Evolutionary conservation across 2,888 invertebrate genomes (phyloP).

Genomic region (Neuroscelio doddi): DNA sequence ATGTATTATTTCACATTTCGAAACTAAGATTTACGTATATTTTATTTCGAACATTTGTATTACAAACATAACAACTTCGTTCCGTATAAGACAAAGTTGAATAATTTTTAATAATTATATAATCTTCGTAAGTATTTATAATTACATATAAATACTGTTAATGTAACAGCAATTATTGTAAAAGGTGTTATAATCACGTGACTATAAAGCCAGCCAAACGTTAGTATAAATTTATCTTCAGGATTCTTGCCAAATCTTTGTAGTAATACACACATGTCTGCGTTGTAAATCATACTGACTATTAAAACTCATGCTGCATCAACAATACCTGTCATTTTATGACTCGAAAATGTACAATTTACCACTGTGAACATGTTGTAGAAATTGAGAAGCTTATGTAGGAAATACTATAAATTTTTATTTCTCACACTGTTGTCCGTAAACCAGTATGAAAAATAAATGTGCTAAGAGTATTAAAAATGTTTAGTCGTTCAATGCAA

Average conservation of each 20-base stretch:
- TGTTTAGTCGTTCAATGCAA: no score
- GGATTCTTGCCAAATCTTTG: constrained; percentile 46
- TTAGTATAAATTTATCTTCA: constrained; percentile 45
- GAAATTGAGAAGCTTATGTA: constrained; percentile 11
- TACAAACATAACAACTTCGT: no score
- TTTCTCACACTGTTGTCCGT: no score
- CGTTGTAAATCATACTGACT: constrained; percentile 46
- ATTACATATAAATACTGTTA: constrained; percentile 30
- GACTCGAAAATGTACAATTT: constrained; percentile 33
- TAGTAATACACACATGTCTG: constrained; percentile 44
- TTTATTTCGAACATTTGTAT: no score
- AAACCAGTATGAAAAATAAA: no score
- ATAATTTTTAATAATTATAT: background rate
- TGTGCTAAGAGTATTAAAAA: no score
- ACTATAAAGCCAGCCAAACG: constrained; percentile 36
- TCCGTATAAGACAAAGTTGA: no score
- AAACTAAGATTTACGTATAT: no score
- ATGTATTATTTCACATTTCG: no score
- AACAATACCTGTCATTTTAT: constrained; percentile 42
- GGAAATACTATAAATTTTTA: no score
- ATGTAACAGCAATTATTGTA: constrained; percentile 36
- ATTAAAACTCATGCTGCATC: constrained; percentile 42
- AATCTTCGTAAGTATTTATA: no score
- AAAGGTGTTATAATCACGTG: constrained; percentile 35
- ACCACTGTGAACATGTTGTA: constrained; percentile 26